Percentiles rank a stretch among this genome's conserved stretches.
These are phyloP conservation scores for Wiebesia pumilae DNA, from an alignment of 1,140 invertebrate species.

Conservation along the genomic window DNA sequence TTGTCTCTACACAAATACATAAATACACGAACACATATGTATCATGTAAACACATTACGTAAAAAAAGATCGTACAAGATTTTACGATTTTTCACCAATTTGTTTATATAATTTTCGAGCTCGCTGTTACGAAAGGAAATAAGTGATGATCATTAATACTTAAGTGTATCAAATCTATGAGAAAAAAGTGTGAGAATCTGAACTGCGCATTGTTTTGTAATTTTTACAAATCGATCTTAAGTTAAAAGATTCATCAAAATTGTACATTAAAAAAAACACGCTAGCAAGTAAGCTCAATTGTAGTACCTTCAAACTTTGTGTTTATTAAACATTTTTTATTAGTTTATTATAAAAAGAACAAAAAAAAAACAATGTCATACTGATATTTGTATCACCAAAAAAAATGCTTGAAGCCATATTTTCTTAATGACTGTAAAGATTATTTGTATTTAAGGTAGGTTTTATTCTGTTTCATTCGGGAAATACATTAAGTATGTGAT, in stretches of 20 bases:
- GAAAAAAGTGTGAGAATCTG: conserved; percentile 34
- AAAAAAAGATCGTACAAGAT: conserved; percentile 40
- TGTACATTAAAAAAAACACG: conserved; percentile 34
- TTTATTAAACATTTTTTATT: conserved; percentile 47
- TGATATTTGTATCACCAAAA: conserved; percentile 42
- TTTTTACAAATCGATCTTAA: conserved; percentile 46
- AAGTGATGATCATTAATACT: conserved; percentile 49
- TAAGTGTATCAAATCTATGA: conserved; percentile 43
- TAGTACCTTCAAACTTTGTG: conserved; percentile 46
- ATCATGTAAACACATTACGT: conserved; percentile 45
- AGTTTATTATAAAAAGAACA: conserved; percentile 49
- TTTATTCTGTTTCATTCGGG: conserved; percentile 23
- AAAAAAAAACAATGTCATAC: conserved; percentile 29
- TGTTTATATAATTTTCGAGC: conserved; percentile 57
- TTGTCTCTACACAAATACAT: conserved; percentile 46
- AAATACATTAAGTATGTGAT: conserved; percentile 34
- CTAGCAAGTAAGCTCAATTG: conserved; percentile 18
- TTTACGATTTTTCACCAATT: conserved; percentile 53
- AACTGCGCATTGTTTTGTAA: conserved; percentile 48
- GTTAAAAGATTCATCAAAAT: conserved; percentile 38
- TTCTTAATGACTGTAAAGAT: conserved; percentile 43
- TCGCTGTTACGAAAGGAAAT: conserved; percentile 40
- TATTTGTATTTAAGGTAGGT: conserved; percentile 48
- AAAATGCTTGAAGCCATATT: conserved; percentile 52
- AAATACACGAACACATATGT: conserved; percentile 48